These are phyloP conservation scores for Labrus mixtus DNA, from an alignment of 2,113 vertebrate genomes.

Conservation along the genomic window DNA sequence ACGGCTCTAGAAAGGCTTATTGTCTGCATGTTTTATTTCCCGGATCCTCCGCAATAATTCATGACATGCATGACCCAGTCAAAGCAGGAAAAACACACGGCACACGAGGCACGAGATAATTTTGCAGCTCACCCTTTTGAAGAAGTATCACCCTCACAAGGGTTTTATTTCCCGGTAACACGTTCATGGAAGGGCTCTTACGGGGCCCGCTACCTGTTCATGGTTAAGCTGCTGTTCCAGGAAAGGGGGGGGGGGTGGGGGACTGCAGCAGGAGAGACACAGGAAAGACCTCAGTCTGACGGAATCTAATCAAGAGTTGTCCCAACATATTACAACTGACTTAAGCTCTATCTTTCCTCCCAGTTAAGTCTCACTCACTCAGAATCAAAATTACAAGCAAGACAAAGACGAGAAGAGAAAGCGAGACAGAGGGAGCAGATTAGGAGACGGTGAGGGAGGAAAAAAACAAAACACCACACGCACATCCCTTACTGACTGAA, in stretches of 20 bases:
- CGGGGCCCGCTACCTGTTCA: conserved; percentile 53
- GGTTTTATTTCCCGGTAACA: conserved; percentile 57
- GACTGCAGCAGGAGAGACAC: conserved; percentile 60
- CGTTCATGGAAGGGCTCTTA: conserved; percentile 32
- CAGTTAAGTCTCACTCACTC: conserved; percentile 74
- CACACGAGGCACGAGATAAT: conserved; percentile 29
- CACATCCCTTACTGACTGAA: conserved; percentile 66
- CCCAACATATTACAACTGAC: conserved; percentile 77
- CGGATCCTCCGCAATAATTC: conserved; percentile 29
- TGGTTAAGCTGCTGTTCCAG: conserved; percentile 48
- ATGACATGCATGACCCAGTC: conserved; percentile 26
- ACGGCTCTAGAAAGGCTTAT: conserved; percentile 43
- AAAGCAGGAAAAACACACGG: not conserved
- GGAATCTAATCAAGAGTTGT: conserved; percentile 80
- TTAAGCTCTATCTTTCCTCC: conserved; percentile 73
- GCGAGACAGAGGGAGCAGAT: conserved; percentile 58
- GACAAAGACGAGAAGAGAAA: conserved; percentile 61
- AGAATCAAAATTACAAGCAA: conserved; percentile 68
- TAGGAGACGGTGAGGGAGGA: conserved; percentile 49
- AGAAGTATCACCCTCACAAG: conserved; percentile 40
- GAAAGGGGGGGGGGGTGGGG: too few species aligned
- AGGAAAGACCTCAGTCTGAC: conserved; percentile 65
- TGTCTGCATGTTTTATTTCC: conserved; percentile 53
- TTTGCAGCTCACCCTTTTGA: conserved; percentile 11
- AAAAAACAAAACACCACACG: not conserved